Evolutionary conservation across 1,140 invertebrate genomes (phyloP).

Genomic region (Aphaenogaster floridana): DNA sequence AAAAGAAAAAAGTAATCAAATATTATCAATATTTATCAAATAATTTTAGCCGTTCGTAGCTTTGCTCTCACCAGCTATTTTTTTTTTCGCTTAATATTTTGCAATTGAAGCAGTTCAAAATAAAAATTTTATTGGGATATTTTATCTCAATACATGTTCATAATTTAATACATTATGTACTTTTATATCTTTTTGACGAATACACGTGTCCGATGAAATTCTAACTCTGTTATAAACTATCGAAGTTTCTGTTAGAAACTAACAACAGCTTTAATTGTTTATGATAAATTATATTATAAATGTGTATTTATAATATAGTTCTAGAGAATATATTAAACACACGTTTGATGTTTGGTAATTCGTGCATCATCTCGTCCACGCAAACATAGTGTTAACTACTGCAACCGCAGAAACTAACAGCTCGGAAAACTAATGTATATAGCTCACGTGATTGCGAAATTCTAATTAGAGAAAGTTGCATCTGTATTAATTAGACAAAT

Average conservation of each 20-base stretch:
- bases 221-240: slow-evolving; percentile 3
- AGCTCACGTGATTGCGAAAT: background rate
- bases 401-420: background rate
- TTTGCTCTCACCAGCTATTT: background rate
- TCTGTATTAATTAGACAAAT: background rate
- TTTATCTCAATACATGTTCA: background rate
- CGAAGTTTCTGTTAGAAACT: background rate
- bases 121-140: background rate
- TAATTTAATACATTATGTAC: background rate
- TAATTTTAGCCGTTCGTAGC: background rate
- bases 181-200: slow-evolving; percentile 13
- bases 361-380: background rate
- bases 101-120: background rate
- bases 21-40: slow-evolving; percentile 5
- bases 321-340: background rate
- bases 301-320: background rate
- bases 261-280: background rate
- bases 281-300: slow-evolving; percentile 4
- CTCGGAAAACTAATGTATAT: background rate
- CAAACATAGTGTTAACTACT: slow-evolving; percentile 20
- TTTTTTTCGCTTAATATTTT: background rate
- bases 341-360: background rate
- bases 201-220: background rate
- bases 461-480: background rate
- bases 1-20: background rate